Evolutionary conservation across 2,888 invertebrate species (phyloP), one percentile per base, ranked within the genome.

Genomic region (Apeira syringaria): DNA sequence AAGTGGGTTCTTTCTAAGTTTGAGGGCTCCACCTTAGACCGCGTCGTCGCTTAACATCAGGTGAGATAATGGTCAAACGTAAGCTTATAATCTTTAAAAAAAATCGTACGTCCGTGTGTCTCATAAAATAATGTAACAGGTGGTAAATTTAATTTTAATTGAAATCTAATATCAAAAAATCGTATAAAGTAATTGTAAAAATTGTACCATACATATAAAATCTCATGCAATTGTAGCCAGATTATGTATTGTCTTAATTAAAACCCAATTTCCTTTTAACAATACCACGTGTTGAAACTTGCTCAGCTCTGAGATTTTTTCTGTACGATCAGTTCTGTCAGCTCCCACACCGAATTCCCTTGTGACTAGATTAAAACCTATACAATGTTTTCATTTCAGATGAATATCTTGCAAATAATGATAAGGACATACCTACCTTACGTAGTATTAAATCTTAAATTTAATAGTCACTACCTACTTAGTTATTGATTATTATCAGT

Each of bases 321-420:
- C 70, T 68, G 61, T 68, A 72, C 64, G 67, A 74, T 75, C 4
- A 15, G 15, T 15, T 15, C 62, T 59, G 52, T 59, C 29, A 45
- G 67, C 80, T 82, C 82, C 69, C 83, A 83, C 81, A 73, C 59
- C 66, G 54, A 70, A 78, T 82, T 82, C 82, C 79, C 81, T 77
- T 61, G 80, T 69, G 82, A 78, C 74, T 71, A 66, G 75, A 74
- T 74, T 74, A 69, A 68, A 81, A 43, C 27, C 20, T 39, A 28
- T 60, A 58, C 47, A 55, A 32, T 44, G 28, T 45, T 41, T 43
- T 44, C 43, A 46, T 37, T 27, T 47, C 22, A 40, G 32, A 40
- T 47, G 36, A 38, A 43, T 43, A 17, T 42, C 33, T 42, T 15
- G 37, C 47, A 28, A 20, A 9, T 13, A 13, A 37, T 4, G 24